Evolutionary conservation across 2,888 invertebrate genomes (phyloP).

Genomic region (Digitonthophagus gazella): DNA sequence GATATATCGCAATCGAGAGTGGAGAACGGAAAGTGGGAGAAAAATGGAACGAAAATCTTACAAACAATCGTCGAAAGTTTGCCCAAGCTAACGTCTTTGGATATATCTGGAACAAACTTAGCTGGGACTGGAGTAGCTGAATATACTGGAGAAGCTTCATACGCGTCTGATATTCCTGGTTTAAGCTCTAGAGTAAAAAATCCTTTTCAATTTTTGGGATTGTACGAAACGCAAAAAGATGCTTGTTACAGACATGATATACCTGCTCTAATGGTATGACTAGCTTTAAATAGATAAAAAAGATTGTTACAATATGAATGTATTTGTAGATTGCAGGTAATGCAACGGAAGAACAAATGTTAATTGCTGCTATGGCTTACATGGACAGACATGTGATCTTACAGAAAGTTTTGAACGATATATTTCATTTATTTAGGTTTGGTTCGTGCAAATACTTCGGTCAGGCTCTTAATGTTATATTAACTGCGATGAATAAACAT

Average conservation of each 20-base stretch:
- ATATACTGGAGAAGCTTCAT: constrained; percentile 47
- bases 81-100: constrained; percentile 75
- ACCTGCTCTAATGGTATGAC: constrained; percentile 78
- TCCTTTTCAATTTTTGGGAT: constrained; percentile 85
- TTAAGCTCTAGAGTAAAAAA: constrained; percentile 71
- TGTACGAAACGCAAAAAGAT: constrained; percentile 86
- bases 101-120: constrained; percentile 95
- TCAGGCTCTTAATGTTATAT: constrained; percentile 74
- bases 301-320: constrained; percentile 5
- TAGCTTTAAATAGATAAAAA: constrained; percentile 24
- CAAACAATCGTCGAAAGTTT: constrained; percentile 70
- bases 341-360: constrained; percentile 85
- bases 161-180: constrained; percentile 83
- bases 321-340: constrained; percentile 79
- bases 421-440: constrained; percentile 83
- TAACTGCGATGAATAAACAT: constrained; percentile 89
- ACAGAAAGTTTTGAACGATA: constrained; percentile 82
- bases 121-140: constrained; percentile 80
- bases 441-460: constrained; percentile 76
- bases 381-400: constrained; percentile 82
- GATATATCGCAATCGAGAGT: constrained; percentile 81
- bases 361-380: constrained; percentile 80
- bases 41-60: constrained; percentile 67
- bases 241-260: constrained; percentile 89
- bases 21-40: constrained; percentile 66